Conservation (phyloP, 2,113 vertebrate species). For the Cyphomyrus plagiostoma region DNA sequence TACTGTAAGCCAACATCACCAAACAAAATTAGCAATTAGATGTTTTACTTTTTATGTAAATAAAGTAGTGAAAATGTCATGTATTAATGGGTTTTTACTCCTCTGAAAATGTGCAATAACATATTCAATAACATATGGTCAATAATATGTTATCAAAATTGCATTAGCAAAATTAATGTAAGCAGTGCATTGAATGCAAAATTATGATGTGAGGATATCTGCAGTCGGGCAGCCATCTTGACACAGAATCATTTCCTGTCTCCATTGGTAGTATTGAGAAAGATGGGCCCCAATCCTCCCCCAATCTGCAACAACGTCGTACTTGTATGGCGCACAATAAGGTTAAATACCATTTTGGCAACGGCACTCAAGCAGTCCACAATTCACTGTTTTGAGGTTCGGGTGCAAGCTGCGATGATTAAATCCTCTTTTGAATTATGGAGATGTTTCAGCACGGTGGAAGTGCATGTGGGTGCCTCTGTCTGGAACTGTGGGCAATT, state of each 20-base stretch:
- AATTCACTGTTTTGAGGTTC: neutral
- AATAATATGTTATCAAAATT: neutral
- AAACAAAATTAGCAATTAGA: neutral
- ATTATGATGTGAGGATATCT: neutral
- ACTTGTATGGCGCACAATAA: neutral
- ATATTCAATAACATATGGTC: neutral
- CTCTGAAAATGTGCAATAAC: neutral
- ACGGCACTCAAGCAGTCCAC: neutral
- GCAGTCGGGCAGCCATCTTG: neutral
- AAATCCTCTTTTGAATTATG: neutral
- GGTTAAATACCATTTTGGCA: neutral
- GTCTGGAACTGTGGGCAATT: neutral
- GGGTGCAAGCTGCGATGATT: neutral
- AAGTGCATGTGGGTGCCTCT: neutral
- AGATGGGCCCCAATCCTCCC: neutral
- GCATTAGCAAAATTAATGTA: neutral
- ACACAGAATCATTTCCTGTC: neutral
- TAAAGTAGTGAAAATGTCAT: neutral
- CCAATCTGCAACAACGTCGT: neutral
- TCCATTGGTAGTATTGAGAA: neutral
- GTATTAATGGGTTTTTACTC: neutral
- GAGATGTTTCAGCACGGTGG: neutral
- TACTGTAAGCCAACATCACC: neutral
- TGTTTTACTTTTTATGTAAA: neutral
- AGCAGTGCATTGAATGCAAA: neutral